Evolutionary conservation across 2,797 vertebrate species (phyloP).

Genomic region (Pseudocheirus occidentalis): DNA sequence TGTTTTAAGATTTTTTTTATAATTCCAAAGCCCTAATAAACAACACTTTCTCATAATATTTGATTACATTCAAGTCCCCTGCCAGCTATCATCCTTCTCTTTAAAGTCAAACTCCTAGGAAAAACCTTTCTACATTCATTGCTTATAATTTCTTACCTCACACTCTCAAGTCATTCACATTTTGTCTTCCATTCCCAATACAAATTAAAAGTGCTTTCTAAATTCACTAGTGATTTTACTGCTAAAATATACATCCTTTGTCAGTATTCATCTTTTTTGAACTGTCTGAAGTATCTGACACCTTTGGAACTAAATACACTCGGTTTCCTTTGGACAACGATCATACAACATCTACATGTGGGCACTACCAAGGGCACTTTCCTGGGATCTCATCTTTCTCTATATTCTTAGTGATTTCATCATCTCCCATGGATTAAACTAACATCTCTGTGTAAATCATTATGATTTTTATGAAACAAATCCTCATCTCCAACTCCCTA

Average conservation of each 20-base stretch:
- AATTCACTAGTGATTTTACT: background rate
- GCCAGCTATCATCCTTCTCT: background rate
- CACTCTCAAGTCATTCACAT: background rate
- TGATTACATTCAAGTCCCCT: background rate
- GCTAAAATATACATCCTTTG: background rate
- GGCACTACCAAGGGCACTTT: no score
- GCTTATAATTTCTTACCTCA: background rate
- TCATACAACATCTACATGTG: background rate
- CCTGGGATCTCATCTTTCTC: background rate
- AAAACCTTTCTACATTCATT: background rate
- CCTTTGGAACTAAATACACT: background rate
- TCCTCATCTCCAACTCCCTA: no score
- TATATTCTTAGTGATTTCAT: background rate
- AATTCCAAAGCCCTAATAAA: conserved; percentile 17
- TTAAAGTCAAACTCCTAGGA: background rate
- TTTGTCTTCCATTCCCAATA: background rate
- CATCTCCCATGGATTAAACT: background rate
- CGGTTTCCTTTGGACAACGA: background rate
- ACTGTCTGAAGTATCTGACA: background rate
- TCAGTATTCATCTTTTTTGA: background rate
- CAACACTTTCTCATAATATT: background rate
- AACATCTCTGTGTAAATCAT: background rate
- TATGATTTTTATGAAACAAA: no score
- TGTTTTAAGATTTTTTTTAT: conserved; percentile 10
- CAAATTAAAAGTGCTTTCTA: background rate